Evolutionary conservation across 2,113 vertebrate species (phyloP), one percentile per base, ranked within the genome.

Genomic region (Candoia aspera): DNA sequence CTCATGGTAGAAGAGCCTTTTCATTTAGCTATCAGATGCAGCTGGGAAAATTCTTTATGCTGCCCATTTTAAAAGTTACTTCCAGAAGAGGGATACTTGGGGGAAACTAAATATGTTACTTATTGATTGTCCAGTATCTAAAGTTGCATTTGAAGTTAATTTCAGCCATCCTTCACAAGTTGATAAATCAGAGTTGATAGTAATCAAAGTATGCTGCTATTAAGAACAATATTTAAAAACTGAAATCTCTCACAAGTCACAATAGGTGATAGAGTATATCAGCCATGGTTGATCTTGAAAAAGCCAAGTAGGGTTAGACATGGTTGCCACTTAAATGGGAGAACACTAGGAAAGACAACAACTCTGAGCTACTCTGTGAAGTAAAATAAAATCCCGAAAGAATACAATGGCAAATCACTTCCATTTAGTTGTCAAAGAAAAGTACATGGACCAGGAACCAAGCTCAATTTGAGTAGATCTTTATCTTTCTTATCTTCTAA

Each of bases 61-160:
- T 89, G 11, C 46, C 11, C 19, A 26, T 64, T 84, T 89, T 92
- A 84, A 89, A 92, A 64, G n/a, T 85, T 42, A 89, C 73, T 42
- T 60, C 49, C 49, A 33, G 23, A 84, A 26, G 1, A 57, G 37
- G 84, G 29, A 58, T 46, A 46, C 24, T n/a, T 84, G 83, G 10
- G 23, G n/a, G 37, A 8, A 59, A 88, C 68, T 88, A 88, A 68
- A 84, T 42, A 84, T 88, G 57, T 84, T 59, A 53, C 58, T 13
- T 58, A 59, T 68, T 84, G 24, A 57, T 6, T 49, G 6, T n/a
- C 58, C 6, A 85, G 0, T 58, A 57, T 73, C 60, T 90, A 62
- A 86, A 62, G 1, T 24, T 53, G 9, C 2, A 88, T 11, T 33
- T 59, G 49, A 33, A 85, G 12, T 8, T 54, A 60, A 62, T n/a